Conservation (phyloP, 1,140 invertebrate species). For the Wiebesia pumilae region DNA sequence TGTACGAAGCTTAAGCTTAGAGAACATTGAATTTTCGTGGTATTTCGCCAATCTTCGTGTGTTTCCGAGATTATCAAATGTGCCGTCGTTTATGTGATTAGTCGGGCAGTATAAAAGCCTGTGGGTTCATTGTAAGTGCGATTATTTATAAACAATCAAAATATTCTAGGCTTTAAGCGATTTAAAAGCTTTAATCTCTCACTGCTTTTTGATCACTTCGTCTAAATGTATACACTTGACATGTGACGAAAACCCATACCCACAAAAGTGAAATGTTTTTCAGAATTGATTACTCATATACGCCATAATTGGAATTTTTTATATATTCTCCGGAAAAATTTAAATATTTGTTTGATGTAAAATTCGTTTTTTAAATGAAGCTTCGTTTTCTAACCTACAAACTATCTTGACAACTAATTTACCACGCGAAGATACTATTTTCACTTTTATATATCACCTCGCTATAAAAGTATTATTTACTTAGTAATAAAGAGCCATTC, state of each 20-base stretch:
- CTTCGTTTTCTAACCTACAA: not conserved
- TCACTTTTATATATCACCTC: not conserved
- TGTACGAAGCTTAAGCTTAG: not conserved
- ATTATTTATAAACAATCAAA: not conserved
- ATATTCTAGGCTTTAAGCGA: not conserved
- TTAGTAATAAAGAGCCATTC: not conserved
- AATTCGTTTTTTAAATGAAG: not conserved
- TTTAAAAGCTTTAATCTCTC: not conserved
- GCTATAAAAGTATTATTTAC: not conserved
- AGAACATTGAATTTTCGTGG: not conserved
- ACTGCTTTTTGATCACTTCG: not conserved
- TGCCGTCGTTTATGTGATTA: not conserved
- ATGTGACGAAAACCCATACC: not conserved
- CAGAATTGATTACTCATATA: not conserved
- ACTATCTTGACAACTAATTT: not conserved
- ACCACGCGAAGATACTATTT: not conserved
- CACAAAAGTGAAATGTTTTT: not conserved
- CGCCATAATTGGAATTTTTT: not conserved
- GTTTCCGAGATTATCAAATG: conserved; percentile 4
- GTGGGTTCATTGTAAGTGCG: not conserved
- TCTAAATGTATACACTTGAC: not conserved
- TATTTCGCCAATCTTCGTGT: not conserved
- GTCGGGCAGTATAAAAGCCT: not conserved
- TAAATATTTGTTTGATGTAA: not conserved
- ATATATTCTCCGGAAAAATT: not conserved